These are phyloP conservation scores for Condylura cristata DNA, from an alignment of 2,113 vertebrate genomes.

Conservation along the genomic window DNA sequence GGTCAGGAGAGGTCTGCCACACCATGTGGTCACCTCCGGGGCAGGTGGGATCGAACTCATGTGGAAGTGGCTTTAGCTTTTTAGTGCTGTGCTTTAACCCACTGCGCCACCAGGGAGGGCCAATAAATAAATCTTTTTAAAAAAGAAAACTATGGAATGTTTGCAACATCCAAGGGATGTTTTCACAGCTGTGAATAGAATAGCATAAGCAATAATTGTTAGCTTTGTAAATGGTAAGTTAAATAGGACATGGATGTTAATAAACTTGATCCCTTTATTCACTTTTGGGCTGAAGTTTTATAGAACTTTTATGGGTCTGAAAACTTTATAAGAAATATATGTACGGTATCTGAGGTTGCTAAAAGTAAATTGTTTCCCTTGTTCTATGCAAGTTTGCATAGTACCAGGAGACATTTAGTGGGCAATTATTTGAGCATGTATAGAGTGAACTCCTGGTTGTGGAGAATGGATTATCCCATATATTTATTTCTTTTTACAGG, in stretches of 20 bases:
- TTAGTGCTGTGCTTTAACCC: too few species aligned
- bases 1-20: too few species aligned
- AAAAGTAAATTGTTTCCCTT: conserved; percentile 27
- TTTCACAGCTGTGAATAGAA: neutral
- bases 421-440: conserved; percentile 39
- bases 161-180: neutral
- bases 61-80: too few species aligned
- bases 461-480: conserved; percentile 27
- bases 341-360: neutral
- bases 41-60: too few species aligned
- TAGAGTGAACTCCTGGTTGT: neutral
- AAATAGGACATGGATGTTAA: neutral
- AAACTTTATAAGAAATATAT: conserved; percentile 38
- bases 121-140: too few species aligned
- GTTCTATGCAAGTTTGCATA: neutral
- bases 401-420: neutral
- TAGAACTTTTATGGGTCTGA: conserved; percentile 34
- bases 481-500: conserved; percentile 85
- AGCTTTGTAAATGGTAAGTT: conserved; percentile 9
- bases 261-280: conserved; percentile 34
- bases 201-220: neutral
- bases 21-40: too few species aligned
- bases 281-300: conserved; percentile 37
- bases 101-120: too few species aligned
- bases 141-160: conserved; percentile 6